Percentiles rank a stretch among this genome's conserved stretches.
Conservation (phyloP, 2,797 vertebrate genomes). For the Telmatherina bonti region DNA sequence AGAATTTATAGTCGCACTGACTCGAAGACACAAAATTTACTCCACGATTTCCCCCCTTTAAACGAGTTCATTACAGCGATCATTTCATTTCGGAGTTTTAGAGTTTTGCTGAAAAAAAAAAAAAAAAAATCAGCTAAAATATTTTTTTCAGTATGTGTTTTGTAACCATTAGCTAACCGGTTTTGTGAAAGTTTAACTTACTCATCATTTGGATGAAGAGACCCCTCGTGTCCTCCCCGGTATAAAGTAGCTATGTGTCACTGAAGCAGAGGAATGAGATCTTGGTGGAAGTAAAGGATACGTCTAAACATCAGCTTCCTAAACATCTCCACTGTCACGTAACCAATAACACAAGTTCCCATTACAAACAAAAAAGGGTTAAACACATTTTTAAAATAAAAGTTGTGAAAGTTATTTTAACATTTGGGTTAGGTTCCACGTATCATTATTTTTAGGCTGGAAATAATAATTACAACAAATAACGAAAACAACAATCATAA, state of each 20-base stretch:
- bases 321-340: not conserved
- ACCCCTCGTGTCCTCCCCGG: too few relatives aligned
- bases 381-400: not conserved
- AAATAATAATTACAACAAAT: too few relatives aligned
- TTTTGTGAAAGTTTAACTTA: not conserved
- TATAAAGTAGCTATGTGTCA: too few relatives aligned
- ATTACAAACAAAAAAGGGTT: not conserved
- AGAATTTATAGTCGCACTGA: too few relatives aligned
- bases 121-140: too few relatives aligned
- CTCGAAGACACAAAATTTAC: not conserved
- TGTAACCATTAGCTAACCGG: too few relatives aligned
- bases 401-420: too few relatives aligned
- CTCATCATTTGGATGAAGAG: not conserved
- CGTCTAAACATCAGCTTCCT: not conserved
- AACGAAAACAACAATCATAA: too few relatives aligned
- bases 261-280: not conserved
- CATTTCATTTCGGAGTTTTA: not conserved
- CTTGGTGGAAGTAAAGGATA: not conserved
- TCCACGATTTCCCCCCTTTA: not conserved
- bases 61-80: not conserved
- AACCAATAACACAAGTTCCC: not conserved
- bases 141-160: too few relatives aligned
- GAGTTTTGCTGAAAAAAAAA: not conserved
- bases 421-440: too few relatives aligned
- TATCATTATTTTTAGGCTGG: too few relatives aligned